These are phyloP conservation scores for Pterois miles DNA, from an alignment of 2,797 vertebrate genomes.

Conservation along the genomic window DNA sequence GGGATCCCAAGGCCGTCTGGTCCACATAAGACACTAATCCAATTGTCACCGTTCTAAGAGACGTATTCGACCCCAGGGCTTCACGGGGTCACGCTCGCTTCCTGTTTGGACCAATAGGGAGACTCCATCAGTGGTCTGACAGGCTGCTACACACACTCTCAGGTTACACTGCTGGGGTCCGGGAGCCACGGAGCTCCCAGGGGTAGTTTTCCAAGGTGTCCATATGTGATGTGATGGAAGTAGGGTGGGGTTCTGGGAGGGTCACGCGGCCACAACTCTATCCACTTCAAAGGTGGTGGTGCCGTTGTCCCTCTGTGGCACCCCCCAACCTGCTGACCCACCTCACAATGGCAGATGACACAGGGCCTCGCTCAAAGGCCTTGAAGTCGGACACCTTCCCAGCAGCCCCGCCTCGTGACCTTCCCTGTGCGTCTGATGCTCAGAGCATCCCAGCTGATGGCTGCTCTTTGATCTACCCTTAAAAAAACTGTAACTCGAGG, in stretches of 20 bases:
- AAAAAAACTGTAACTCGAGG: slow-evolving; percentile 53
- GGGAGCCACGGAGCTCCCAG: slow-evolving; percentile 44
- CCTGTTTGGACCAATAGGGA: slow-evolving; percentile 74
- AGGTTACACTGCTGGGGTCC: slow-evolving; percentile 58
- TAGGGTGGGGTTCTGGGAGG: slow-evolving; percentile 52
- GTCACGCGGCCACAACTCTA: slow-evolving; percentile 40
- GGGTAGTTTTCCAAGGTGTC: slow-evolving; percentile 53
- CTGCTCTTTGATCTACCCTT: slow-evolving; percentile 63
- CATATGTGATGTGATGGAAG: slow-evolving; percentile 70
- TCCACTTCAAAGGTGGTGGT: slow-evolving; percentile 75
- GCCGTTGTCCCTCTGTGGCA: slow-evolving; percentile 35
- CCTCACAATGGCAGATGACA: slow-evolving; percentile 44
- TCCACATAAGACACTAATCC: slow-evolving; percentile 74
- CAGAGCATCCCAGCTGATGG: slow-evolving; percentile 63
- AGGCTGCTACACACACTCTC: slow-evolving; percentile 69
- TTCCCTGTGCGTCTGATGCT: slow-evolving; percentile 40
- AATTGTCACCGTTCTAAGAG: slow-evolving; percentile 78
- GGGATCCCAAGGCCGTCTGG: slow-evolving; percentile 53
- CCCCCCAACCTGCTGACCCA: slow-evolving; percentile 13
- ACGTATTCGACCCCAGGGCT: slow-evolving; percentile 58
- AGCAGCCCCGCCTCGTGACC: slow-evolving; percentile 46
- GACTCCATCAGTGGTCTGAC: slow-evolving; percentile 60
- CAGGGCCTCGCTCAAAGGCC: slow-evolving; percentile 37
- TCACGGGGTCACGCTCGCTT: slow-evolving; percentile 72
- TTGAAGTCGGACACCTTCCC: slow-evolving; percentile 74